A percentile compares a stretch with the other conserved stretches of the same genome.
These are phyloP conservation scores for Micrasema minimum DNA, from an alignment of 1,140 invertebrate genomes.

Conservation along the genomic window DNA sequence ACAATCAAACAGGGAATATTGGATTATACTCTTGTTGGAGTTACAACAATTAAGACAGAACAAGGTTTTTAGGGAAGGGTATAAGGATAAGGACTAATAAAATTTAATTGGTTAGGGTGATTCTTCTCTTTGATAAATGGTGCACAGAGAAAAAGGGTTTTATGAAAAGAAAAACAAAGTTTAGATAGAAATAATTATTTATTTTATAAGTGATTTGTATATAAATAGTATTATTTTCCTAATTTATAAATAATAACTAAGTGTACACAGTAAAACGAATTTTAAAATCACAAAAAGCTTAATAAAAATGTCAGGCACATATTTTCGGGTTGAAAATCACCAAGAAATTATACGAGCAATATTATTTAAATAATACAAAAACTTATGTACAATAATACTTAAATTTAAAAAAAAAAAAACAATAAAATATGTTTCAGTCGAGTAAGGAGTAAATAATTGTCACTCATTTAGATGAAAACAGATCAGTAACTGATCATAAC, in stretches of 20 bases:
- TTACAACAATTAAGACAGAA: too few relatives aligned
- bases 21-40: too few relatives aligned
- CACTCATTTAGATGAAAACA: too few relatives aligned
- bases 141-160: too few relatives aligned
- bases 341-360: conserved; percentile 23
- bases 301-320: conserved; percentile 42
- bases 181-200: conserved; percentile 39
- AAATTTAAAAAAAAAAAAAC: too few relatives aligned
- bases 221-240: conserved; percentile 46
- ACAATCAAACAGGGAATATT: too few relatives aligned
- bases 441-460: neutral
- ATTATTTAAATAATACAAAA: neutral
- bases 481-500: too few relatives aligned
- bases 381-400: conserved; percentile 31
- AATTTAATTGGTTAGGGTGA: too few relatives aligned
- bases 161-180: too few relatives aligned
- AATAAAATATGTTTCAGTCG: conserved; percentile 28
- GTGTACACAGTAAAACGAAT: conserved; percentile 19
- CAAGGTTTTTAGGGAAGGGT: too few relatives aligned
- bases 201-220: conserved; percentile 43
- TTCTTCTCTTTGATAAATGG: too few relatives aligned
- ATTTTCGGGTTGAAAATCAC: conserved; percentile 34
- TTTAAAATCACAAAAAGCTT: conserved; percentile 42
- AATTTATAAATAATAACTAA: conserved; percentile 37
- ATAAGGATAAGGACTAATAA: too few relatives aligned